Conservation (phyloP, 1,140 invertebrate genomes). For the Bombus confusus region DNA sequence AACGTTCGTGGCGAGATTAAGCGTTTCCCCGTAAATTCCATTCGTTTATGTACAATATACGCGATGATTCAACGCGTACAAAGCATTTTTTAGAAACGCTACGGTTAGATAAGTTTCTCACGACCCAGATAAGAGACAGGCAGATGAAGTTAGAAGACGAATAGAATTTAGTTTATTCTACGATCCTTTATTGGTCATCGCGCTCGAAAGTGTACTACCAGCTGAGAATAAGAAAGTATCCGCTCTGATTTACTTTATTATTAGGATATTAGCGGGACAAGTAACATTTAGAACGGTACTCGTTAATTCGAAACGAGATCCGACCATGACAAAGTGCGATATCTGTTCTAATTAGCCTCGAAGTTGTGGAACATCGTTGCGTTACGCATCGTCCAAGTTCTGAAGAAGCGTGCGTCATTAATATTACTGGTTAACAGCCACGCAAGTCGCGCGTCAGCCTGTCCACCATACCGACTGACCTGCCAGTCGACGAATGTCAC, state of each 20-base stretch:
- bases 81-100: not conserved
- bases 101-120: constrained; percentile 8
- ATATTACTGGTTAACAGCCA: constrained; percentile 2
- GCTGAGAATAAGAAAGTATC: constrained; percentile 9
- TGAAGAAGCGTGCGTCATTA: not conserved
- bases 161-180: not conserved
- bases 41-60: not conserved
- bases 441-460: not conserved
- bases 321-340: not conserved
- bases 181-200: constrained; percentile 15
- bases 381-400: not conserved
- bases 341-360: not conserved
- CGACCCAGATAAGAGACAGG: not conserved
- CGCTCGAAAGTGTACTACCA: constrained; percentile 4
- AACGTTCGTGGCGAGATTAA: not conserved
- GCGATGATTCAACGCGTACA: not conserved
- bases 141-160: constrained; percentile 2
- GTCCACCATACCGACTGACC: constrained; percentile 5
- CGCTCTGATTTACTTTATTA: constrained; percentile 10
- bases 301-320: constrained; percentile 15
- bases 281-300: constrained; percentile 1
- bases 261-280: not conserved
- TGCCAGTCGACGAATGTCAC: not conserved
- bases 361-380: not conserved
- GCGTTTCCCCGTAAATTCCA: not conserved